Base-by-base conservation (phyloP, 2,797 vertebrate species). In the Lepilemur ruficaudatus region DNA sequence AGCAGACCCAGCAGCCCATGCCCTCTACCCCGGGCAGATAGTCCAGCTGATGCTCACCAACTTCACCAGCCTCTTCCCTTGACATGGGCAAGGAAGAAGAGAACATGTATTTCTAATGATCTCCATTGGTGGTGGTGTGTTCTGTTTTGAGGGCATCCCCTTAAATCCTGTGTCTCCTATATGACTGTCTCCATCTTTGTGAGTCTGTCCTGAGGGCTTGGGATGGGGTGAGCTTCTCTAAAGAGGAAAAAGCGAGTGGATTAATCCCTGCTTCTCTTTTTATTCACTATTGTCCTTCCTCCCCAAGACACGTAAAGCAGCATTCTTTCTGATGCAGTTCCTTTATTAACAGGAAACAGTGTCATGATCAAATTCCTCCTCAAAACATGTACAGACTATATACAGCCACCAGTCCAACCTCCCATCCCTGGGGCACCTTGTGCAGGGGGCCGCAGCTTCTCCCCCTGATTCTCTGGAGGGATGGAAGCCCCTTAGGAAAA, bases 1-100 rank as follows among this genome's bases (percentile, higher is more conserved):
- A 2, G 98, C 98, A 55, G 99, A 99, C 98, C 99, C 99, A 97
- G 99, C 99, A 0, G 98, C 99, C 67, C 99, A 99, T 61, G 99
- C 99, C 98, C 93, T 99, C 67, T 99, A 99, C 98, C 99, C 99
- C 97, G 99, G 99, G 97, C 99, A 99, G 98, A 99, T 99, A 0
- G 99, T 99, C 95, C 99, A 99, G 98, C 97, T 99, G 95, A 99
- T 99, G 97, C 99, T 99, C 95, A 99, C 95, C 2, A 89, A 98
- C 76, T 98, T 98, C 96, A 15, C 57, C 57, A 97, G 84, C 96
- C 92, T 98, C 79, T 84, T 98, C 98, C 72, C 38, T 95, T 98
- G 18, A 97, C 72, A 20, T 93, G 59, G 76, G 52, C 28, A 12
- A 61, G 79, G 43, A 70, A 48, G 91, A 85, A 63, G 57, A 86